phyloP scores from a whole-genome alignment of 2,113 vertebrate genomes.

The Balaeniceps rex region DNA sequence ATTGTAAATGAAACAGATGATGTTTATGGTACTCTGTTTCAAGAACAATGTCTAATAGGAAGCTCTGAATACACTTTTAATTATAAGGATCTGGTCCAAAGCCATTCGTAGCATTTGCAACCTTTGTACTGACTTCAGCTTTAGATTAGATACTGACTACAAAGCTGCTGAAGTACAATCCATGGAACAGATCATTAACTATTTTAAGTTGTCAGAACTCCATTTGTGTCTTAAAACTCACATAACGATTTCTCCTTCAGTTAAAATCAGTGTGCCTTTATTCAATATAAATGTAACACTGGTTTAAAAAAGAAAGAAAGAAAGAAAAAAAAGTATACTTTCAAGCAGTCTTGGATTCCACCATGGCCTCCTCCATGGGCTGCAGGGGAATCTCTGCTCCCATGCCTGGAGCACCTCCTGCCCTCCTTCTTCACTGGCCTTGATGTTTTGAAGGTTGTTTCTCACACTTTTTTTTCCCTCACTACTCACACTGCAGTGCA shows the following conservation, averaged over 20 bases:
- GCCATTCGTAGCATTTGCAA: background rate
- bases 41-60: background rate
- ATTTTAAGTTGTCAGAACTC: background rate
- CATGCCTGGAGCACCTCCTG: background rate
- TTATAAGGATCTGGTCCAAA: background rate
- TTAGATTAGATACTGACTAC: background rate
- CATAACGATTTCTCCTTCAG: background rate
- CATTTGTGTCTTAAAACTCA: background rate
- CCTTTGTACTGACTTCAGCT: background rate
- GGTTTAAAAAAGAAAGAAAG: background rate
- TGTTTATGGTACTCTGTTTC: background rate
- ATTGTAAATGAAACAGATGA: background rate
- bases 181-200: background rate
- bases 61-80: background rate
- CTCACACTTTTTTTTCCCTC: background rate
- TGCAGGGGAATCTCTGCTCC: background rate
- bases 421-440: background rate
- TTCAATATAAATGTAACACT: background rate
- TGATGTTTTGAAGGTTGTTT: background rate
- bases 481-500: background rate
- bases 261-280: background rate
- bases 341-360: background rate
- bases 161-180: background rate
- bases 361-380: rapidly evolving
- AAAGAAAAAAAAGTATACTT: background rate